Percentiles rank a stretch among this genome's conserved stretches.
Conservation (phyloP, 2,113 vertebrate species). For the Passer montanus region DNA sequence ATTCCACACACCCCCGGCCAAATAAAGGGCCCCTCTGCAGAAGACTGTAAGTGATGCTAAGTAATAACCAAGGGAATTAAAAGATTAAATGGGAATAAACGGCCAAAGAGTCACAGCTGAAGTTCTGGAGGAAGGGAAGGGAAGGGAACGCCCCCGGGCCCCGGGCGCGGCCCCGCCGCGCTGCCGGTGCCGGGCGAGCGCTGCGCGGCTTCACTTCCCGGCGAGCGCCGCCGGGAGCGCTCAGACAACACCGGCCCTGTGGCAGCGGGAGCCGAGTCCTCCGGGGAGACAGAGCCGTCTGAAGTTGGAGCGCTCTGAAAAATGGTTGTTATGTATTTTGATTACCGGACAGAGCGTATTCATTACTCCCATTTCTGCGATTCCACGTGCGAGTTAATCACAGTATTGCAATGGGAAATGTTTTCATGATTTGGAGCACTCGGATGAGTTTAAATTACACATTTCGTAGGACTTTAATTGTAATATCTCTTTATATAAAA, state of each 20-base stretch:
- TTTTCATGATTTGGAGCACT: background rate
- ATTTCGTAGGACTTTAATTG: background rate
- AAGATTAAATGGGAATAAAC: background rate
- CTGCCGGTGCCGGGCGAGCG: background rate
- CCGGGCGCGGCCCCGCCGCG: too few relatives aligned
- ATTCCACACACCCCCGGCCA: background rate
- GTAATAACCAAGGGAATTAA: background rate
- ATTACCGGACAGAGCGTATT: background rate
- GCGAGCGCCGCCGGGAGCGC: background rate
- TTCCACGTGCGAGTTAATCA: background rate
- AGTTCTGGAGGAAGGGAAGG: background rate
- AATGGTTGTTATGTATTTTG: background rate
- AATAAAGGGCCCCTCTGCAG: background rate
- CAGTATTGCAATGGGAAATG: background rate
- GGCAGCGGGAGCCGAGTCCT: background rate
- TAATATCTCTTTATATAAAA: background rate
- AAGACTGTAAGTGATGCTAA: background rate
- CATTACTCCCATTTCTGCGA: background rate
- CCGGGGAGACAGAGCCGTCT: background rate
- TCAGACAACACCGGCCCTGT: background rate
- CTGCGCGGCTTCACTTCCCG: background rate
- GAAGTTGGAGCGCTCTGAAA: background rate
- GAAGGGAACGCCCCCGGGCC: background rate
- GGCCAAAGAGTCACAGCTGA: background rate
- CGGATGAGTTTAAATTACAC: background rate